Evolutionary conservation across 2,888 invertebrate species (phyloP).

Genomic region (Ennomos fuscantarius): DNA sequence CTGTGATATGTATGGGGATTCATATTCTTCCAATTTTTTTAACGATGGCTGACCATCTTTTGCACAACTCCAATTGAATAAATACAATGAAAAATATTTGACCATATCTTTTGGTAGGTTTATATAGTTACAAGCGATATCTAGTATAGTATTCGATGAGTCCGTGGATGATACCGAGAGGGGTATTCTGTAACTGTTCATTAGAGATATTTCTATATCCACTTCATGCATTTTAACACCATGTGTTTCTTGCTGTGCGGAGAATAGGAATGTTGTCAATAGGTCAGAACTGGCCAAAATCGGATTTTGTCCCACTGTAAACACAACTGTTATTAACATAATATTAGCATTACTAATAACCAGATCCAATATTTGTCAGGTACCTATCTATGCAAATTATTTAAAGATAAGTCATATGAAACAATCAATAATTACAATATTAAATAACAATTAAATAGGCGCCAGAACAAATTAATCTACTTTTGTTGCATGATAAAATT

Average conservation of each 20-base stretch:
- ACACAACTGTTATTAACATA: constrained; percentile 29
- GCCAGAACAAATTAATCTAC: too few relatives aligned
- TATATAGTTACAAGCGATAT: constrained; percentile 92
- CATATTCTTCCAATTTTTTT: constrained; percentile 97
- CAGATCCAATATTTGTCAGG: background rate
- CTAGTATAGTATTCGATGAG: constrained; percentile 92
- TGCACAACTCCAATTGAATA: constrained; percentile 91
- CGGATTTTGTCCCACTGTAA: constrained; percentile 94
- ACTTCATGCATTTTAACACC: constrained; percentile 88
- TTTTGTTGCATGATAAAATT: too few relatives aligned
- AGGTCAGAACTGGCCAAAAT: constrained; percentile 91
- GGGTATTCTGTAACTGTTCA: constrained; percentile 94
- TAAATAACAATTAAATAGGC: too few relatives aligned
- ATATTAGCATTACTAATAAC: too few relatives aligned
- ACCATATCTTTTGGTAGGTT: constrained; percentile 92
- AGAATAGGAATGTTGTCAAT: constrained; percentile 94
- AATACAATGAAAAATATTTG: constrained; percentile 95
- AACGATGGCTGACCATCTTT: constrained; percentile 90
- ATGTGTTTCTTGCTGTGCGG: constrained; percentile 96
- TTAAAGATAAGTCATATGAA: too few relatives aligned
- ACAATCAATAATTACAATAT: too few relatives aligned
- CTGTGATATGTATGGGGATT: constrained; percentile 97
- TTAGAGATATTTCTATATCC: constrained; percentile 91
- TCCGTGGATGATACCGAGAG: constrained; percentile 92
- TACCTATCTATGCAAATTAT: background rate